Evolutionary conservation across 1,140 invertebrate species (phyloP).

Genomic region (Phocides pigmalion): DNA sequence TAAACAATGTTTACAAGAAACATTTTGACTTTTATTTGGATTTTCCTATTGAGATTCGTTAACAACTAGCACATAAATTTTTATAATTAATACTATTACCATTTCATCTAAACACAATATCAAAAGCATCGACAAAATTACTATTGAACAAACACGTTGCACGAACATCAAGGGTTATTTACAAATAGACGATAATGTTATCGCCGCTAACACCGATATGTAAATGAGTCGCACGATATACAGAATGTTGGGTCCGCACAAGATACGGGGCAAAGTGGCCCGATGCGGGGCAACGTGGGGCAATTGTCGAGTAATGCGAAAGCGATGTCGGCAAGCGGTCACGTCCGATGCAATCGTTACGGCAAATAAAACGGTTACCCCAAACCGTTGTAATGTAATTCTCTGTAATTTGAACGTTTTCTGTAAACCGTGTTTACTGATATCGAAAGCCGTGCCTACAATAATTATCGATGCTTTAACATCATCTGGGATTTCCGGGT

Average conservation of each 20-base stretch:
- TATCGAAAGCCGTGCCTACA: background rate
- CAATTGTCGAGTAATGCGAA: slow-evolving; percentile 32
- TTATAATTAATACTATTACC: too few relatives aligned
- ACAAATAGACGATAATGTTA: slow-evolving; percentile 1
- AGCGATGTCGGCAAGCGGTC: slow-evolving; percentile 33
- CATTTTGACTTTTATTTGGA: too few relatives aligned
- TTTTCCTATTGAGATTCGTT: too few relatives aligned
- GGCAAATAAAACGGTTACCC: slow-evolving; percentile 31
- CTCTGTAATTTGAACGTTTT: slow-evolving; percentile 13
- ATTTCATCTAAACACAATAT: too few relatives aligned
- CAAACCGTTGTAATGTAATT: slow-evolving; percentile 25
- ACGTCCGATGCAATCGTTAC: slow-evolving; percentile 41
- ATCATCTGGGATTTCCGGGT: slow-evolving; percentile 4
- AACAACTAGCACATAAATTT: too few relatives aligned
- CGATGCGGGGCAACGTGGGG: slow-evolving; percentile 28
- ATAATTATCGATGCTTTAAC: slow-evolving; percentile 5
- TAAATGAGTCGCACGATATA: slow-evolving; percentile 2
- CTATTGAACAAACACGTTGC: background rate
- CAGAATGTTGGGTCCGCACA: background rate
- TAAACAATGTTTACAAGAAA: too few relatives aligned
- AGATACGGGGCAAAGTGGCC: too few relatives aligned
- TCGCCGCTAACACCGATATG: slow-evolving; percentile 8
- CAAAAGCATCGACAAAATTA: background rate
- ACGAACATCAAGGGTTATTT: background rate
- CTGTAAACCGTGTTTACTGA: slow-evolving; percentile 10